These are phyloP conservation scores for Bubo bubo DNA, from an alignment of 2,113 vertebrate species.

Conservation along the genomic window DNA sequence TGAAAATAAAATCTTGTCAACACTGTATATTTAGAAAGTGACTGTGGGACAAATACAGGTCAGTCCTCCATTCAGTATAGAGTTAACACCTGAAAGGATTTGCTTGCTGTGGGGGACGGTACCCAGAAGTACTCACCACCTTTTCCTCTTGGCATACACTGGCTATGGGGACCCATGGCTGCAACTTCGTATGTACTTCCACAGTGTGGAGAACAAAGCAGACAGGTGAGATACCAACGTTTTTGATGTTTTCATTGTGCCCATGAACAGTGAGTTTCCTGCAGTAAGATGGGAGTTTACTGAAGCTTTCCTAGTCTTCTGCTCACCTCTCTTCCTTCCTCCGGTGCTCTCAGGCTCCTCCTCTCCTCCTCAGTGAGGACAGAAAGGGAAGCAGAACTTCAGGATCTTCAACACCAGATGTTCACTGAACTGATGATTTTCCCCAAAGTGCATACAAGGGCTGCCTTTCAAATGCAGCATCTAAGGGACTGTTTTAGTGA, in stretches of 20 bases:
- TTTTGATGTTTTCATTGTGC: neutral
- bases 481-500: neutral
- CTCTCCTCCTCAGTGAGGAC: neutral
- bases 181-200: neutral
- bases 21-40: constrained; percentile 44
- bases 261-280: neutral
- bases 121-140: neutral
- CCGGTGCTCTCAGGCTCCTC: neutral
- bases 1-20: constrained; percentile 51
- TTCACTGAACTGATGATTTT: neutral
- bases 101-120: neutral
- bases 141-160: neutral
- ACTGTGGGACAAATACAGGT: constrained; percentile 19
- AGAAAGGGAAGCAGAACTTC: neutral
- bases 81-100: constrained; percentile 13
- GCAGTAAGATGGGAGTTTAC: neutral
- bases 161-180: neutral
- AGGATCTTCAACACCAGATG: neutral
- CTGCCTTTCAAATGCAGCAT: neutral
- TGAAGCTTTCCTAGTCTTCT: neutral
- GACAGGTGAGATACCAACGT: neutral
- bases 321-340: neutral
- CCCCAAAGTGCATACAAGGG: rapidly evolving
- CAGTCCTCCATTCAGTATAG: neutral
- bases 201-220: neutral